A percentile compares a stretch with the other conserved stretches of the same genome.
These are phyloP conservation scores for Coracias cyanogaster DNA, from an alignment of 2,797 vertebrate genomes.

Conservation along the genomic window DNA sequence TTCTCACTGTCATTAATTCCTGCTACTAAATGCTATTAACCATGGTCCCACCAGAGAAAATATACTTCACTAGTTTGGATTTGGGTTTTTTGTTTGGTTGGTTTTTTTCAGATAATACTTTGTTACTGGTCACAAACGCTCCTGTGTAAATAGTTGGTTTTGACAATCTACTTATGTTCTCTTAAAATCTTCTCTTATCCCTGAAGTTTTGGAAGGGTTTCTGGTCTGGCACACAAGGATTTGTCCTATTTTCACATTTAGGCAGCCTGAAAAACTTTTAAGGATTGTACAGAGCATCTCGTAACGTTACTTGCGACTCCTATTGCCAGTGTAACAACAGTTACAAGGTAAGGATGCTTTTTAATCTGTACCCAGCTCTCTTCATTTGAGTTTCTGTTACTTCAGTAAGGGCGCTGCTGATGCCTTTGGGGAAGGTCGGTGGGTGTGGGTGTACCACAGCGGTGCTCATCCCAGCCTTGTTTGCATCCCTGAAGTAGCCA, in stretches of 20 bases:
- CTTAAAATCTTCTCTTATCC: neutral
- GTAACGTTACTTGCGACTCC: rapidly evolving
- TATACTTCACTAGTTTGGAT: neutral
- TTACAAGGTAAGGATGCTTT: neutral
- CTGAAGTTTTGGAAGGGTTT: neutral
- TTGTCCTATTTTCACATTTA: neutral
- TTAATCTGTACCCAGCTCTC: no score
- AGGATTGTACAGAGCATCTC: neutral
- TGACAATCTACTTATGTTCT: neutral
- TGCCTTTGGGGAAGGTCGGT: rapidly evolving
- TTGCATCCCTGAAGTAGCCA: neutral
- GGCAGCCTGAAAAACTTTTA: neutral
- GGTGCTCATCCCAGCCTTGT: neutral
- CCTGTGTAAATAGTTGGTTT: neutral
- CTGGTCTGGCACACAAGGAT: neutral
- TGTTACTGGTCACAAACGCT: neutral
- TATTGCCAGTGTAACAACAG: neutral
- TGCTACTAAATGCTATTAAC: neutral
- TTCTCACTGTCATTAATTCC: neutral
- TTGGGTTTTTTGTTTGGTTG: neutral
- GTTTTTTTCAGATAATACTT: neutral
- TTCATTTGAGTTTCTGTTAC: neutral
- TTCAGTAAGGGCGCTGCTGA: rapidly evolving
- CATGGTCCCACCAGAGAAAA: neutral
- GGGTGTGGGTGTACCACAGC: neutral